Evolutionary conservation across 2,888 invertebrate species (phyloP).

Genomic region (Girardia tigrina): DNA sequence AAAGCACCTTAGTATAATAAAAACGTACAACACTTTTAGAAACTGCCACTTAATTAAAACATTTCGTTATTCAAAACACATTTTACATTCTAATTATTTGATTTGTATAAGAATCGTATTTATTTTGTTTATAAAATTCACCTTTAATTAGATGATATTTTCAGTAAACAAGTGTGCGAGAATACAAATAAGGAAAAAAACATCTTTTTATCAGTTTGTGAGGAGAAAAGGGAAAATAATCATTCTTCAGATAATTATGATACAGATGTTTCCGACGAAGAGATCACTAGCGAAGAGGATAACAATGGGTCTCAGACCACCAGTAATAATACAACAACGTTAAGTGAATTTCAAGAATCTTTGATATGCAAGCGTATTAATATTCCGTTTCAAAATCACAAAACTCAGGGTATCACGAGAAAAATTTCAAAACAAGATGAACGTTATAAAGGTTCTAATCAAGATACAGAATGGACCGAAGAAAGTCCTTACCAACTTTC

Average conservation of each 20-base stretch:
- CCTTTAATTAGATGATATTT: too few species aligned
- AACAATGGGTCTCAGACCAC: background rate
- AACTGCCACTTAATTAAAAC: too few species aligned
- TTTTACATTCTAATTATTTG: too few species aligned
- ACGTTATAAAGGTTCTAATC: background rate
- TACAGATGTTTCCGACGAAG: slow-evolving; percentile 2
- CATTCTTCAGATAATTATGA: background rate
- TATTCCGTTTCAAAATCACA: background rate
- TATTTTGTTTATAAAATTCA: too few species aligned
- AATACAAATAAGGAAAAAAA: too few species aligned
- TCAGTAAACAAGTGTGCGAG: too few species aligned
- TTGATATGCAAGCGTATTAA: background rate
- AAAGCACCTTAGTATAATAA: too few species aligned
- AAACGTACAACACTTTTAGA: too few species aligned
- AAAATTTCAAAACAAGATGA: background rate
- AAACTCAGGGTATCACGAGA: background rate
- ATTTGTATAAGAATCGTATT: too few species aligned
- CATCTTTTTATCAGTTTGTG: slow-evolving; percentile 13
- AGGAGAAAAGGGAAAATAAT: background rate
- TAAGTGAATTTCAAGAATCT: background rate
- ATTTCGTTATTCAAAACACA: too few species aligned
- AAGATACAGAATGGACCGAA: background rate
- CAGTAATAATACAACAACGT: background rate
- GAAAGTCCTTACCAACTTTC: background rate
- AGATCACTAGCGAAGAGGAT: background rate